Evolutionary conservation across 2,113 vertebrate species (phyloP), one percentile per base, ranked within the genome.

Genomic region (Nematolebias whitei): DNA sequence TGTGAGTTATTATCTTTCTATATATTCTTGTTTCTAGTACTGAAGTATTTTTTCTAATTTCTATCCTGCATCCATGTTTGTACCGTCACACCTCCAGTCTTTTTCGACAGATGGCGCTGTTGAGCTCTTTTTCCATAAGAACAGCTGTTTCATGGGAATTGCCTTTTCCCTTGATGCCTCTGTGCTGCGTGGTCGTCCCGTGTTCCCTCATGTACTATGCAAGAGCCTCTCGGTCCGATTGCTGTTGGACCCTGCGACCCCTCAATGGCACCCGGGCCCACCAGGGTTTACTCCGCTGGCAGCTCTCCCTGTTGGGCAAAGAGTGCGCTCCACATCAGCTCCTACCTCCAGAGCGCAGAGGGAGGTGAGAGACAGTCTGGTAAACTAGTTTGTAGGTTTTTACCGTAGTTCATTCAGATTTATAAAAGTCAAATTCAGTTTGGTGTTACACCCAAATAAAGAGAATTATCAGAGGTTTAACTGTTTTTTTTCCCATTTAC

Each of bases 181-280:
- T 1, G 45, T 69, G n/a, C 82, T 94, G 2, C 78, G 8, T 0
- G 91, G 92, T 3, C 81, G 67, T 1, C 86, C 92, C 3, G 88
- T 97, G 50, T 88, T 95, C 80, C 96, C 96, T 26, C 95, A 96
- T 3, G 68, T 96, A 20, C 89, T 96, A 69, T 95, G 94, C 82
- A 94, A 92, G 75, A 94, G 92, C 84, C 95, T 93, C 67, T 92
- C 84, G 0, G 81, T 96, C 43, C 88, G 89, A 40, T 70, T 96
- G 49, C 93, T 94, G 61, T 91, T 96, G 43, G 92, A 94, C 53
- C 89, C 93, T 41, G 80, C 84, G 10, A 84, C 89, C 26, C 83
- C 89, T 48, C 88, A 92, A 0, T 95, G 95, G 90, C 93, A 93
- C 76, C 88, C 88, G 0, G 15, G 76, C 6, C 93, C 93, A 7